A percentile compares a stretch with the other conserved stretches of the same genome.
phyloP scores from a whole-genome alignment of 53 echinoderm and acorn worm genomes.

The Pentamera pediparva region DNA sequence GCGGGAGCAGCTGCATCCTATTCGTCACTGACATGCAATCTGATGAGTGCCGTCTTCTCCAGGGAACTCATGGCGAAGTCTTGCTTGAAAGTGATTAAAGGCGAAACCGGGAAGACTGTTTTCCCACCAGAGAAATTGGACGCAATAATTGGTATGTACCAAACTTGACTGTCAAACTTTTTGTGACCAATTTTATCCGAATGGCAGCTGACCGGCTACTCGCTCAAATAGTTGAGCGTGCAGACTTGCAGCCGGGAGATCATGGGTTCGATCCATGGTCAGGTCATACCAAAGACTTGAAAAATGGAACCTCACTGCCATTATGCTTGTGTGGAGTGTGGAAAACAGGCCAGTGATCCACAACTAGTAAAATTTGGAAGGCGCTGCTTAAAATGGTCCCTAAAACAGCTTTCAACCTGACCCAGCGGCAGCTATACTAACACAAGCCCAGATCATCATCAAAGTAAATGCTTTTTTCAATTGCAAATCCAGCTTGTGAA shows the following conservation, averaged over 20 bases:
- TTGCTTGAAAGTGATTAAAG: background rate
- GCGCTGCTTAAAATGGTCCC: background rate
- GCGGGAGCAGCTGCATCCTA: background rate
- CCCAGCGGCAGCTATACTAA: too few species aligned
- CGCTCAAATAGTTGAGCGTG: background rate
- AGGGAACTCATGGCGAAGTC: background rate
- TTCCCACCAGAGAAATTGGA: background rate
- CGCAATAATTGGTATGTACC: background rate
- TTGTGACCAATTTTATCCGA: background rate
- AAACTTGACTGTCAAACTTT: background rate
- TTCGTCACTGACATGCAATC: background rate
- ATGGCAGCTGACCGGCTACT: background rate
- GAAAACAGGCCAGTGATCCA: background rate
- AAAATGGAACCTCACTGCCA: background rate
- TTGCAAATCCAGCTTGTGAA: background rate
- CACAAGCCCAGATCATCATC: too few species aligned
- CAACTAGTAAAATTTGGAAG: background rate
- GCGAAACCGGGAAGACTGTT: background rate
- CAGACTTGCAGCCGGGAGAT: background rate
- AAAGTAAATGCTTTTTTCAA: background rate
- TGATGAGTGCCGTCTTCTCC: background rate
- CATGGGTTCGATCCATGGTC: background rate
- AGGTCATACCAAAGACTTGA: background rate
- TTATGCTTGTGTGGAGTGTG: background rate
- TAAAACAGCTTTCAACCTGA: too few species aligned